These are phyloP conservation scores for Pseudomyrmex sp. DNA, from an alignment of 1,140 invertebrate genomes.

Conservation along the genomic window DNA sequence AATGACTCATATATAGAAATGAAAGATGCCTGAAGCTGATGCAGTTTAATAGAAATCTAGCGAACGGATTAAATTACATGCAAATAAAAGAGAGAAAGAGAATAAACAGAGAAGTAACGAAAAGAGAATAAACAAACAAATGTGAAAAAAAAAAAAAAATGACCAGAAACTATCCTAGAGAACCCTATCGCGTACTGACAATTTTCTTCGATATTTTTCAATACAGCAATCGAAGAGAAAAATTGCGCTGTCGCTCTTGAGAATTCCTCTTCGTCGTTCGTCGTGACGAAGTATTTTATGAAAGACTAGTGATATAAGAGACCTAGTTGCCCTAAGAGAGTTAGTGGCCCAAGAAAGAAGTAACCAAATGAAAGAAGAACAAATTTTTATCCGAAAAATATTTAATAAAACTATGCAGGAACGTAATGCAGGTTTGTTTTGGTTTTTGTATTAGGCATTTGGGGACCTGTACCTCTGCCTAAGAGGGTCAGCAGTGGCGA, in stretches of 20 bases:
- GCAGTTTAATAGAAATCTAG: constrained; percentile 31
- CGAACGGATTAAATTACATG: constrained; percentile 51
- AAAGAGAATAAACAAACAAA: constrained; percentile 15
- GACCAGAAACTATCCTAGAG: constrained; percentile 83
- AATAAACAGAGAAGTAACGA: constrained; percentile 59
- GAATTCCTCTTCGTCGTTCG: background rate
- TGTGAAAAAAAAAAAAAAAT: constrained; percentile 66
- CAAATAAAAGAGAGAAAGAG: constrained; percentile 62
- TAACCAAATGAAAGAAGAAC: constrained; percentile 70
- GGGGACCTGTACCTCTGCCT: constrained; percentile 87
- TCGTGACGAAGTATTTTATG: background rate
- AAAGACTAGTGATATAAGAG: constrained; percentile 6
- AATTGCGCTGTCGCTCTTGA: constrained; percentile 1
- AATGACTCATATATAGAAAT: constrained; percentile 34
- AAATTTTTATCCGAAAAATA: constrained; percentile 59
- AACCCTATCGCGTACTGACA: constrained; percentile 47
- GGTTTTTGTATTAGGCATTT: constrained; percentile 59
- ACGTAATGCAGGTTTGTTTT: constrained; percentile 30
- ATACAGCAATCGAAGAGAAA: constrained; percentile 5
- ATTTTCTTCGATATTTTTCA: constrained; percentile 7
- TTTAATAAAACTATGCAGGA: constrained; percentile 41
- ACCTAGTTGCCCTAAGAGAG: constrained; percentile 80
- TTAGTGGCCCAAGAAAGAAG: constrained; percentile 83
- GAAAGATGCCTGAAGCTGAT: constrained; percentile 40
- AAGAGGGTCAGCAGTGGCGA: constrained; percentile 87